A percentile compares a stretch with the other conserved stretches of the same genome.
phyloP scores from a whole-genome alignment of 2,888 invertebrate genomes.

The Hoplodrina blanda region DNA sequence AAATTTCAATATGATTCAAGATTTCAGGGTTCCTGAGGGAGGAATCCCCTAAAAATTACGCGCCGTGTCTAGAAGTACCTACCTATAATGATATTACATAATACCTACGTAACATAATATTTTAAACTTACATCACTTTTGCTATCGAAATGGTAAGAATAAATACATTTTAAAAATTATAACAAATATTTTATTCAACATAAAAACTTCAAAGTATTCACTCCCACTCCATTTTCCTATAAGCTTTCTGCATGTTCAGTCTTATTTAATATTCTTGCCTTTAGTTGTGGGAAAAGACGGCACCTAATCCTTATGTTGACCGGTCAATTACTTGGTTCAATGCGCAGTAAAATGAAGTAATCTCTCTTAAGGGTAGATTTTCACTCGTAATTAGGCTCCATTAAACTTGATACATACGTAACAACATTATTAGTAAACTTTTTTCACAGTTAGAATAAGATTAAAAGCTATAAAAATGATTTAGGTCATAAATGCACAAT shows the following conservation, averaged over 20 bases:
- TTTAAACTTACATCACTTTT: too few relatives aligned
- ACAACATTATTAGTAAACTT: neutral
- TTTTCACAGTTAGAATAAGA: neutral
- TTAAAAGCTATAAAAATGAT: neutral
- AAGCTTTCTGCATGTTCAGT: neutral
- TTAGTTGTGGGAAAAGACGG: neutral
- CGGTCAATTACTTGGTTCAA: slow-evolving; percentile 27
- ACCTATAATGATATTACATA: too few relatives aligned
- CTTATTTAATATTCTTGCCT: neutral
- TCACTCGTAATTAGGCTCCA: slow-evolving; percentile 1
- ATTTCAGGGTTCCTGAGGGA: too few relatives aligned
- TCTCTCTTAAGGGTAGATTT: slow-evolving; percentile 6
- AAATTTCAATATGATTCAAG: too few relatives aligned
- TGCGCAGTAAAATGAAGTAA: slow-evolving; percentile 26
- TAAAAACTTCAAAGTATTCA: neutral
- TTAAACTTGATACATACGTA: neutral
- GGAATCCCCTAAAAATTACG: too few relatives aligned
- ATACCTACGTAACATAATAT: too few relatives aligned
- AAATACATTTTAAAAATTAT: neutral
- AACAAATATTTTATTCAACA: neutral
- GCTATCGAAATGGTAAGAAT: too few relatives aligned
- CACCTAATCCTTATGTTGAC: slow-evolving; percentile 2
- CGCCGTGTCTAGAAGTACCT: too few relatives aligned
- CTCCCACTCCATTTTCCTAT: neutral
- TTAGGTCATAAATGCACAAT: neutral